A percentile compares a stretch with the other conserved stretches of the same genome.
Conservation (phyloP, 1,140 invertebrate genomes). For the Dendroctonus valens region DNA sequence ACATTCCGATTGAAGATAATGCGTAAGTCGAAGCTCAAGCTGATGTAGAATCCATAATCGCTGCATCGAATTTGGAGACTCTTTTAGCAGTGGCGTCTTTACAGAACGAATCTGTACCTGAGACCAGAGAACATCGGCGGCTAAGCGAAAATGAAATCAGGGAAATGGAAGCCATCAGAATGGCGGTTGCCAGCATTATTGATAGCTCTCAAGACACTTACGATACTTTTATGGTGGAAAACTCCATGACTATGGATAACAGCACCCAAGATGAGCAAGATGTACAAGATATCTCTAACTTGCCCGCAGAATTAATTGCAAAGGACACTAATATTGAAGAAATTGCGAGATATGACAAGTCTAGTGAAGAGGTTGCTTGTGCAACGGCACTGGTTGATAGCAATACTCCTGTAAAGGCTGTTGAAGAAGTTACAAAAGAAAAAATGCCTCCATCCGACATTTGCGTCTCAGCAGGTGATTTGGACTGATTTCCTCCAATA, state of each 20-base stretch:
- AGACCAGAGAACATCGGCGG: slow-evolving; percentile 4
- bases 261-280: slow-evolving; percentile 1
- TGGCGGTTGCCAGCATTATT: slow-evolving; percentile 34
- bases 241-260: background rate
- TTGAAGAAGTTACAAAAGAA: too few species aligned
- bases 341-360: too few species aligned
- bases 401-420: too few species aligned
- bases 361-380: too few species aligned
- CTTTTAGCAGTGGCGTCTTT: slow-evolving; percentile 37
- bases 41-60: background rate
- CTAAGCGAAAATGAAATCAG: slow-evolving; percentile 35
- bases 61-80: slow-evolving; percentile 35
- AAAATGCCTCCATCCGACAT: too few species aligned
- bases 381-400: too few species aligned
- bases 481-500: too few species aligned
- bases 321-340: too few species aligned
- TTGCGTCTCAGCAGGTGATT: too few species aligned
- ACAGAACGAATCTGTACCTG: slow-evolving; percentile 23
- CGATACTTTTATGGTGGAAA: slow-evolving; percentile 19
- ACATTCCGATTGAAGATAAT: too few species aligned
- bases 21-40: background rate
- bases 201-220: slow-evolving; percentile 31
- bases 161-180: slow-evolving; percentile 36
- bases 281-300: background rate
- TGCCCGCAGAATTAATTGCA: background rate